These are phyloP conservation scores for Nemurella pictetii DNA, from an alignment of 2,888 invertebrate genomes.

Conservation along the genomic window DNA sequence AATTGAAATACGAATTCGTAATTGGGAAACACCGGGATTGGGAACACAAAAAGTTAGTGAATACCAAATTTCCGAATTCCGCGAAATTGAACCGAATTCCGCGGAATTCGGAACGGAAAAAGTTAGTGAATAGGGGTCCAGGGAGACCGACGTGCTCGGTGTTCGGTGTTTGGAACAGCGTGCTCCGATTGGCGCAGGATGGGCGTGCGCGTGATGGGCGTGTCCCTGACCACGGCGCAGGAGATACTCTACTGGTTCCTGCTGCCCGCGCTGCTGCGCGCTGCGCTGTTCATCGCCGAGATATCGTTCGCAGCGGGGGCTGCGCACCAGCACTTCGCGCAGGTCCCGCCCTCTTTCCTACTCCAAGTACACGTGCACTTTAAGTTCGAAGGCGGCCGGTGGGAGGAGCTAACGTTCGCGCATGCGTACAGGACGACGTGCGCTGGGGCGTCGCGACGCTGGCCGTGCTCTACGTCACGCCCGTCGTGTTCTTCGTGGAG, in stretches of 20 bases:
- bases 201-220: slow-evolving; percentile 35
- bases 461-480: slow-evolving; percentile 58
- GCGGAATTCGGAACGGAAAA: too few relatives aligned
- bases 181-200: not conserved
- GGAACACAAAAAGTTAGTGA: too few relatives aligned
- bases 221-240: slow-evolving; percentile 48
- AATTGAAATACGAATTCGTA: too few relatives aligned
- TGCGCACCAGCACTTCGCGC: slow-evolving; percentile 59
- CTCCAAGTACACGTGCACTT: too few relatives aligned
- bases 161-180: not conserved
- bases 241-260: slow-evolving; percentile 58
- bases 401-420: not conserved
- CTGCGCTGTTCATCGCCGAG: slow-evolving; percentile 66
- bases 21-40: too few relatives aligned
- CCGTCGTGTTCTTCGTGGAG: slow-evolving; percentile 55
- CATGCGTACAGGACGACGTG: not conserved
- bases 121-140: too few relatives aligned
- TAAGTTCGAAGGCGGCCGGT: too few relatives aligned
- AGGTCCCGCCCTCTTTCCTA: too few relatives aligned
- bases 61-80: too few relatives aligned
- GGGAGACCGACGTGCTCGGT: not conserved
- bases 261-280: slow-evolving; percentile 61
- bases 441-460: slow-evolving; percentile 53
- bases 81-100: too few relatives aligned
- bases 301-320: slow-evolving; percentile 70